Percentiles rank a stretch among this genome's conserved stretches.
Evolutionary conservation across 2,888 invertebrate genomes (phyloP).

Genomic region (Heliconius hortense): DNA sequence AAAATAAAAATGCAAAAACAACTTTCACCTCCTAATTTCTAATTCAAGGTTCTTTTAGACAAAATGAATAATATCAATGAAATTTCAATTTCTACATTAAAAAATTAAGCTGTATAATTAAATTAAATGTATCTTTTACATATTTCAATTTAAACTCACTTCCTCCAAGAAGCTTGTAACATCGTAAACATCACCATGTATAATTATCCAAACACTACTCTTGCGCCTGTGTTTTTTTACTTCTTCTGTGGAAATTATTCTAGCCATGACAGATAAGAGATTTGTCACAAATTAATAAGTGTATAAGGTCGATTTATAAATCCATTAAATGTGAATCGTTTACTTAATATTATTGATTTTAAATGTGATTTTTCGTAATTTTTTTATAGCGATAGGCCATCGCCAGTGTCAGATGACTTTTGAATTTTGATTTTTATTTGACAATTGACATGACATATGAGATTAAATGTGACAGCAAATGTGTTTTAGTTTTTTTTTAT

Average conservation of each 20-base stretch:
- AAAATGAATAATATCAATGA: slow-evolving; percentile 23
- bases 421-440: slow-evolving; percentile 3
- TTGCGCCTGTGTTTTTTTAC: slow-evolving; percentile 84
- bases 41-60: not conserved
- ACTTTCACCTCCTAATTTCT: not conserved
- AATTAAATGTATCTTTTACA: not conserved
- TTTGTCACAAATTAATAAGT: slow-evolving; percentile 1
- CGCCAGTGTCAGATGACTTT: slow-evolving; percentile 15
- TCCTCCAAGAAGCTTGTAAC: slow-evolving; percentile 89
- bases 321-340: not conserved
- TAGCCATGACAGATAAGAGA: slow-evolving; percentile 50
- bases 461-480: not conserved
- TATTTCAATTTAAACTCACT: slow-evolving; percentile 69
- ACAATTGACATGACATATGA: not conserved
- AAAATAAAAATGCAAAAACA: not conserved
- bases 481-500: not conserved
- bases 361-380: not conserved
- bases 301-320: not conserved
- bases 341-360: not conserved
- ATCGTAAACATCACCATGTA: slow-evolving; percentile 91
- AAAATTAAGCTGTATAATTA: not conserved
- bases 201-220: slow-evolving; percentile 84
- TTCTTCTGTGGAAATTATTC: slow-evolving; percentile 81
- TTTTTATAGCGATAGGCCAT: not conserved
- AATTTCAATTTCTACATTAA: not conserved